Evolutionary conservation across 2,888 invertebrate species (phyloP).

Genomic region (Nephrocerus scutellatus): DNA sequence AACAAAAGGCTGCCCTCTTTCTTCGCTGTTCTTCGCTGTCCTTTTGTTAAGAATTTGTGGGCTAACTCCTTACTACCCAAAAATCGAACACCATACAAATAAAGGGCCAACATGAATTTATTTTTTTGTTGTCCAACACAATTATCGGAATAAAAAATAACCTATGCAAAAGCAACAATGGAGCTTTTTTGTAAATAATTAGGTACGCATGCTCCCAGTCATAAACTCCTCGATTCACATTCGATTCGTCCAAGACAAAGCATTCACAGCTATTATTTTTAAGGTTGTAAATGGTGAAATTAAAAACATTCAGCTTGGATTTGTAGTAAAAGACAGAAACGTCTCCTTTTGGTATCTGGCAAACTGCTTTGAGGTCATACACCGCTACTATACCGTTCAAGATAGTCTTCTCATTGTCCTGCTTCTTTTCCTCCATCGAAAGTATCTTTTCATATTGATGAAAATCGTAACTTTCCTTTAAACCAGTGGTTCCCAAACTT

Average conservation of each 20-base stretch:
- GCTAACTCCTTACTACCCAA: constrained; percentile 18
- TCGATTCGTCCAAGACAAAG: constrained; percentile 13
- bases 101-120: constrained; percentile 18
- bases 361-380: constrained; percentile 18
- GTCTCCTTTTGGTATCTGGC: constrained; percentile 18
- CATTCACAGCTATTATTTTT: constrained; percentile 14
- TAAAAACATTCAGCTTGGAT: constrained; percentile 19
- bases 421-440: constrained; percentile 5
- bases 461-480: constrained; percentile 1
- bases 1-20: constrained; percentile 7
- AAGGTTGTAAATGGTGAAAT: constrained; percentile 16
- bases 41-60: constrained; percentile 10
- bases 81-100: constrained; percentile 18
- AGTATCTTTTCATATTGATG: constrained; percentile 9
- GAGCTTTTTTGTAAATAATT: constrained; percentile 10
- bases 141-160: constrained; percentile 12
- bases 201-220: constrained; percentile 10
- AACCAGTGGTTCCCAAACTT: no score
- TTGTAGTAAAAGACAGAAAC: constrained; percentile 19
- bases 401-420: constrained; percentile 3
- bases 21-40: constrained; percentile 8
- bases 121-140: constrained; percentile 17
- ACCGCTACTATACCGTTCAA: constrained; percentile 1
- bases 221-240: constrained; percentile 10
- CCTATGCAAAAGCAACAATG: neutral